Percentiles rank a stretch among this genome's conserved stretches.
These are phyloP conservation scores for Eupithecia centaureata DNA, from an alignment of 2,888 invertebrate species.

Conservation along the genomic window DNA sequence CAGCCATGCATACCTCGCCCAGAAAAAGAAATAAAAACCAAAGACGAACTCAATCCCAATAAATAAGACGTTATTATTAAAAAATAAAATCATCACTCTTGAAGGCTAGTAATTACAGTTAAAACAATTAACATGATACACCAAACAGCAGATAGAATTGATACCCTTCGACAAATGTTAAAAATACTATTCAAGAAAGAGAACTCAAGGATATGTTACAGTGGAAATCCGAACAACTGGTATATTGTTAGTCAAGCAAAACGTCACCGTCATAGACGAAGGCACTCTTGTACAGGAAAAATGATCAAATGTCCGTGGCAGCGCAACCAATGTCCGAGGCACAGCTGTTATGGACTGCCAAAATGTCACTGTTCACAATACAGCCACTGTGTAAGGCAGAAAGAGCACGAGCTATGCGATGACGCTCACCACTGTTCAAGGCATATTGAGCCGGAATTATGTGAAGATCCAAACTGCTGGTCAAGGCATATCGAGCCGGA, in stretches of 20 bases:
- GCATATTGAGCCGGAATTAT: neutral
- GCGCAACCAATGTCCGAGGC: neutral
- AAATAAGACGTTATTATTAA: neutral
- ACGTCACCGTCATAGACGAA: neutral
- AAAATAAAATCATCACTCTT: neutral
- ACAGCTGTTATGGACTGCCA: neutral
- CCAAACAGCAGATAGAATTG: neutral
- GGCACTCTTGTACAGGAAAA: neutral
- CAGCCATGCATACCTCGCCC: neutral
- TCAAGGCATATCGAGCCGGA: no score
- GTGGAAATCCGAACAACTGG: neutral
- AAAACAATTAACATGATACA: neutral
- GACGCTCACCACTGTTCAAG: neutral
- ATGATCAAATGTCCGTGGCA: neutral
- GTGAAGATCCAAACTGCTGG: neutral
- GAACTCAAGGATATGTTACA: neutral
- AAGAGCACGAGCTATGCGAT: neutral
- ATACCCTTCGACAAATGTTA: neutral
- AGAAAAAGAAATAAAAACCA: neutral
- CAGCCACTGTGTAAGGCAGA: neutral
- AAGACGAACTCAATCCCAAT: neutral
- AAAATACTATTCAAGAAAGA: neutral
- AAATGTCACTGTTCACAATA: neutral
- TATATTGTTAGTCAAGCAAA: neutral
- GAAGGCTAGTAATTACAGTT: neutral